Evolutionary conservation across 2,113 vertebrate species (phyloP).

Genomic region (Cyphomyrus discorhynchus): DNA sequence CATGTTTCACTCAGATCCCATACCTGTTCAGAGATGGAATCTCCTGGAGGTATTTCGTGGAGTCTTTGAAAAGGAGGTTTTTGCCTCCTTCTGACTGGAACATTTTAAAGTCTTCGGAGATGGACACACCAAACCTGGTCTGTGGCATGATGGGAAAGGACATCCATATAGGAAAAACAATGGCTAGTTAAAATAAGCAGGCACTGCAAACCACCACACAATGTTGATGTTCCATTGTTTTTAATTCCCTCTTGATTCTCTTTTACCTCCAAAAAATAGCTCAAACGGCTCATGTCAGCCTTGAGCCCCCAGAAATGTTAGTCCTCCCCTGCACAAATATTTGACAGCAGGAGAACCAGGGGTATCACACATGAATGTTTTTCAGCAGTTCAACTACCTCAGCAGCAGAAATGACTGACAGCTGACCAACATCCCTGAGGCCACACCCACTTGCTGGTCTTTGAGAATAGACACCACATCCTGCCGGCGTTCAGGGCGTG

Average conservation of each 20-base stretch:
- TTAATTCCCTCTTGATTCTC: background rate
- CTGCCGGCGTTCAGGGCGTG: slow-evolving; percentile 38
- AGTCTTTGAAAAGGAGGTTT: slow-evolving; percentile 67
- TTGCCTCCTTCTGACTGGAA: slow-evolving; percentile 47
- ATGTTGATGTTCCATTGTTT: background rate
- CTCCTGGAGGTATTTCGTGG: slow-evolving; percentile 62
- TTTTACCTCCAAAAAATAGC: background rate
- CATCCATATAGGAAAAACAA: background rate
- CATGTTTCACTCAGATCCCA: background rate
- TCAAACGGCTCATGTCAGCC: background rate
- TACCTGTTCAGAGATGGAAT: background rate
- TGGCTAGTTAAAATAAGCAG: background rate
- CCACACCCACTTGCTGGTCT: slow-evolving; percentile 47
- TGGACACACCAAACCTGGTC: slow-evolving; percentile 20
- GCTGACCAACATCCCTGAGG: background rate
- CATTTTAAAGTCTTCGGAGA: slow-evolving; percentile 32
- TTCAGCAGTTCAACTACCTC: background rate
- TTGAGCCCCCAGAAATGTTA: background rate
- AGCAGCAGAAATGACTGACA: background rate
- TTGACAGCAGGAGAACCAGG: background rate
- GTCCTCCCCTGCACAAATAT: background rate
- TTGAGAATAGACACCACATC: slow-evolving; percentile 42
- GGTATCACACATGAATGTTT: background rate
- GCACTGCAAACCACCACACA: background rate
- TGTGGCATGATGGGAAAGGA: slow-evolving; percentile 27